Base-by-base conservation (phyloP, 2,113 vertebrate genomes). In the Callospermophilus lateralis region DNA sequence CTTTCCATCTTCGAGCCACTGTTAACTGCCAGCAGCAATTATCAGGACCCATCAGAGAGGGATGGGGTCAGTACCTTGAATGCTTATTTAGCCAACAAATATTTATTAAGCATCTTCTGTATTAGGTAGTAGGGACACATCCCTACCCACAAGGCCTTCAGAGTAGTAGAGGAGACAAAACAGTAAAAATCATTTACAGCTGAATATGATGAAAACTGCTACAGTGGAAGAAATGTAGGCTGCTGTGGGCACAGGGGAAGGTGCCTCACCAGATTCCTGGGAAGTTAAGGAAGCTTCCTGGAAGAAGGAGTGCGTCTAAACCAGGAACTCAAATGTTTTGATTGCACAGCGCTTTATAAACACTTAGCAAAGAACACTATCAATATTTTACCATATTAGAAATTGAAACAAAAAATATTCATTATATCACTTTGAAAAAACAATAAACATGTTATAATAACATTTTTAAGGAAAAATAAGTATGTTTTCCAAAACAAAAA, bases 391-490 rank as follows among this genome's bases (percentile, higher is more conserved):
- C 48, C 22, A 26, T 68, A 77, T 67, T 91, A 78, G 78, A 84
- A 90, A 83, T 87, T 76, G 88, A 97, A 85, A 84, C 30, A 86
- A 90, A 42, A 90, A 79, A 39, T 48, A n/a, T 2, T 3, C 72
- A 67, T 63, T 51, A 45, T 30, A 22, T 61, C 87, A 28, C 28
- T 92, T 92, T 68, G 80, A 63, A 89, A 70, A 20, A 93, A 78
- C 63, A 95, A 87, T 45, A 83, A 53, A 84, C 1, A 30, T 48
- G n/a, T 61, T 55, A 2, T 22, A 42, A 55, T 48, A 77, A 30
- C 30, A 76, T 76, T 37, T 93, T 53, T 55, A 42, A 65, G 16
- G 26, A 61, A 65, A 55, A 76, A 67, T 2, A 24, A 63, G 48
- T 63, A 24, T 28, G 30, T 61, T 80, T 81, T 16, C 39, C 45